A percentile compares a stretch with the other conserved stretches of the same genome.
phyloP scores from a whole-genome alignment of 1,140 invertebrate genomes.

The Drosophila kepulauana region DNA sequence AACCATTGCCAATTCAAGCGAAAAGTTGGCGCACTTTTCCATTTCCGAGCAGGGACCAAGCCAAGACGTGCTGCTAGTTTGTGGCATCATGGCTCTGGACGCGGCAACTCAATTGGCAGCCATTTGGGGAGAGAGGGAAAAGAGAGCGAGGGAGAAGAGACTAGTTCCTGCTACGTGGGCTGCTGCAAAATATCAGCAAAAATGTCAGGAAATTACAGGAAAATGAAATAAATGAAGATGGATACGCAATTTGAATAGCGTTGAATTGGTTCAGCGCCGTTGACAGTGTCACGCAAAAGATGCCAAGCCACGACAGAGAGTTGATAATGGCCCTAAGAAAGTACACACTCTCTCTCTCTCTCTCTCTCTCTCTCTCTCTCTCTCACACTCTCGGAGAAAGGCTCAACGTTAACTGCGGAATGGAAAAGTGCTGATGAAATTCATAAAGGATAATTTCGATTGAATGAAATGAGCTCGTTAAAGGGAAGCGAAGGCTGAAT shows the following conservation, averaged over 20 bases:
- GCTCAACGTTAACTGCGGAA: neutral
- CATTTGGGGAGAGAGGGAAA: neutral
- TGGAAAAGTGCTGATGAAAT: neutral
- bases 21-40: constrained; percentile 83
- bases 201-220: constrained; percentile 81
- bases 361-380: neutral
- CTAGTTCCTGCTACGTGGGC: constrained; percentile 25
- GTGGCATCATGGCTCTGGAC: constrained; percentile 10
- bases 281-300: constrained; percentile 43
- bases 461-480: constrained; percentile 14
- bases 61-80: constrained; percentile 61
- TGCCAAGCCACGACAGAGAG: neutral
- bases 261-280: constrained; percentile 69
- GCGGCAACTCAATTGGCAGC: neutral
- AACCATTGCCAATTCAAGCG: constrained; percentile 79
- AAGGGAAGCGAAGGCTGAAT: neutral
- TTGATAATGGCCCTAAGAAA: constrained; percentile 18
- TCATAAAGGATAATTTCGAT: constrained; percentile 13
- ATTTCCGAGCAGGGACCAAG: constrained; percentile 65
- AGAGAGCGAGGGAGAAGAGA: neutral
- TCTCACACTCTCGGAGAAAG: neutral
- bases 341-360: neutral
- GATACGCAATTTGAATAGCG: constrained; percentile 83
- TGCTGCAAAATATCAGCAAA: constrained; percentile 68
- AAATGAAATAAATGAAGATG: constrained; percentile 84